Percentiles rank a stretch among this genome's conserved stretches.
These are phyloP conservation scores for Shargacucullia verbasci DNA, from an alignment of 2,888 invertebrate genomes.

Conservation along the genomic window DNA sequence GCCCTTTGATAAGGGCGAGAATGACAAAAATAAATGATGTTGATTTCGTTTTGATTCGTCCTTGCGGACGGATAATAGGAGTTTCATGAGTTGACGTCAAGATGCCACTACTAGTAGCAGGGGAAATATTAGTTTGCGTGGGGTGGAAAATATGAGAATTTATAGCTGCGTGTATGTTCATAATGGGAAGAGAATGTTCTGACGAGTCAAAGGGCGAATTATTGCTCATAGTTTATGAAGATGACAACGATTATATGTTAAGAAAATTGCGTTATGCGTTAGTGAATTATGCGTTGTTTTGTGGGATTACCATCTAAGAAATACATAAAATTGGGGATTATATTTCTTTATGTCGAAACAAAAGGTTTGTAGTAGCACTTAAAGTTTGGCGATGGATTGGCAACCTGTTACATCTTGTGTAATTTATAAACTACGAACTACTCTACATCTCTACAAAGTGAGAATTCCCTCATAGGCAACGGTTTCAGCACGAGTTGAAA, in stretches of 20 bases:
- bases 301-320: no score
- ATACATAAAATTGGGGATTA: no score
- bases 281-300: no score
- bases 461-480: no score
- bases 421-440: no score
- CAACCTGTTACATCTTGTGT: no score
- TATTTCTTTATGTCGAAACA: no score
- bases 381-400: no score
- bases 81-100: constrained; percentile 80
- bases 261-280: constrained; percentile 24
- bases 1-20: constrained; percentile 80
- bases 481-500: no score
- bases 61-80: constrained; percentile 80
- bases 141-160: constrained; percentile 70
- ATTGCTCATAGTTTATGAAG: constrained; percentile 33
- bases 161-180: constrained; percentile 64
- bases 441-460: no score
- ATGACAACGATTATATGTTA: constrained; percentile 24
- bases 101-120: constrained; percentile 61
- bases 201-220: constrained; percentile 61
- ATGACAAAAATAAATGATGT: constrained; percentile 83
- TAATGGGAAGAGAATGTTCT: constrained; percentile 72
- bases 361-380: no score
- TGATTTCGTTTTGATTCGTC: constrained; percentile 87
- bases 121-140: constrained; percentile 53